These are phyloP conservation scores for Melanotaenia parkinsoni DNA, from an alignment of 2,797 vertebrate species.

Conservation along the genomic window DNA sequence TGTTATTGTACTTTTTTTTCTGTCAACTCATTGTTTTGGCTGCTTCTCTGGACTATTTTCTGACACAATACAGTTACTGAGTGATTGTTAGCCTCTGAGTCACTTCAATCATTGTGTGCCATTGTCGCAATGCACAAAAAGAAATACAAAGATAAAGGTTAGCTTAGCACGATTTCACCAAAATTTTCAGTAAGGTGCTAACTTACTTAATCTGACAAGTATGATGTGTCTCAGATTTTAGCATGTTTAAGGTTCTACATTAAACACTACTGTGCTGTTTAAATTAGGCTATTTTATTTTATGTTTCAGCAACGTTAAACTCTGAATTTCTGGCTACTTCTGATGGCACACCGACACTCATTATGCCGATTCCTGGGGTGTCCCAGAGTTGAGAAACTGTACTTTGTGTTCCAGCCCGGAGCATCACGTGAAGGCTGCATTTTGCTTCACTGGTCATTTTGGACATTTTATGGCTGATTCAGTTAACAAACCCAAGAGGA, in stretches of 20 bases:
- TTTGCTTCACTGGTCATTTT: neutral
- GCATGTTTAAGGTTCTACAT: neutral
- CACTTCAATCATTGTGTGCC: constrained; percentile 14
- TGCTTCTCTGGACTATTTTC: neutral
- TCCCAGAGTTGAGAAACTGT: neutral
- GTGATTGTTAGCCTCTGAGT: constrained; percentile 27
- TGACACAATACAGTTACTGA: constrained; percentile 12
- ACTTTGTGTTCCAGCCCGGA: neutral
- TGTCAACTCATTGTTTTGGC: neutral
- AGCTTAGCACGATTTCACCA: neutral
- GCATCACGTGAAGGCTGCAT: neutral
- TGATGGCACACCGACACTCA: neutral
- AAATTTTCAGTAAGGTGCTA: neutral
- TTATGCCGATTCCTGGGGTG: no score
- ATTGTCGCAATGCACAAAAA: constrained; percentile 10
- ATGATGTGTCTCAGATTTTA: neutral
- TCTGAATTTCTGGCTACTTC: neutral
- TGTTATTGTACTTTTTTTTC: neutral
- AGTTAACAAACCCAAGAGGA: no score
- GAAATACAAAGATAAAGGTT: neutral
- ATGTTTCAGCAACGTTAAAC: neutral
- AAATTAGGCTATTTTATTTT: neutral
- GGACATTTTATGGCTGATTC: no score
- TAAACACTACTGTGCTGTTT: neutral
- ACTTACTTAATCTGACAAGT: neutral